Base-by-base conservation (phyloP, 1,140 invertebrate genomes). In the Carposina sasakii region DNA sequence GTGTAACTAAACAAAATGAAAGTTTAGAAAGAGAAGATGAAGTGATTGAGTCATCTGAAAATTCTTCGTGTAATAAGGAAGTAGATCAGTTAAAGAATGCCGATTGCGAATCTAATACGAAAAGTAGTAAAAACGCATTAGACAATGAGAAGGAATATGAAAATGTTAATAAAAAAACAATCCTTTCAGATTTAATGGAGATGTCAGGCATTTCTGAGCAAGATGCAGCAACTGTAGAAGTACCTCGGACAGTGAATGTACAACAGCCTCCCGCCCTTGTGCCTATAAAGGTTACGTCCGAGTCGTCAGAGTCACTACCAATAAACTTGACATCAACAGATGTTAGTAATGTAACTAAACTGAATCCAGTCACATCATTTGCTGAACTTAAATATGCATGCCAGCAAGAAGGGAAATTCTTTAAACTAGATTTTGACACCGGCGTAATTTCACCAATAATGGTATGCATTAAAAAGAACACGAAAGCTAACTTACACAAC, bases 141-240 rank as follows among this genome's bases (percentile, higher is more conserved):
- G 24, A 28, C 6, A 28, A 12, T 28, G 24, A 28, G 12, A 28
- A 28, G 24, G 12, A 12, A 28, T 5, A 28, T 28, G 24, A 28
- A 28, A 6, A 6, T 28, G 24, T 28, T 28, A 6, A 6, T 28
- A 6, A 28, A 59, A 49, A 23, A 61, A 56, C 48, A 78, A 73
- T 4, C 65, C 79, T 82, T 22, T 82, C 78, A n/a, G 77, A 84
- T 60, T 64, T 84, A 45, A 84, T 84, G 81, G 71, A 75, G 63
- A 75, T 84, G 73, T 81, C 77, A 15, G 81, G 81, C 2, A 83
- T 83, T 53, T 76, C 64, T 3, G 49, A 62, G 20, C 72, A 76
- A 46, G 77, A 83, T 31, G 45, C 59, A 19, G 15, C 39, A 16
- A 36, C n/a, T 36, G 47, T 20, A 19, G 17, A 28, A 31, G 20